Conservation (phyloP, 2,888 invertebrate genomes). For the Pristionchus exspectatus region DNA sequence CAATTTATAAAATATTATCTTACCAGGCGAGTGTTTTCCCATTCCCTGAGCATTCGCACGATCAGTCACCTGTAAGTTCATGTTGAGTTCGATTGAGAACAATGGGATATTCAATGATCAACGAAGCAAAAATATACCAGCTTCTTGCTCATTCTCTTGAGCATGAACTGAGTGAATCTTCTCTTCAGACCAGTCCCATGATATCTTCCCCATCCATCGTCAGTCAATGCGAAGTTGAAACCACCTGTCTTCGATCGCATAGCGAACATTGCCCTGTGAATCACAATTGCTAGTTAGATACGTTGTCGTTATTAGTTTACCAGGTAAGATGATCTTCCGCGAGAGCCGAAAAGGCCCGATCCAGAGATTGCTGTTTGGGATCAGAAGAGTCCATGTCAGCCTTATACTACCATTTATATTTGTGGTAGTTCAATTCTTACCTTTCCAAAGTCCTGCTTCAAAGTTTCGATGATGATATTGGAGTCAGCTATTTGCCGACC, state of each 20-base stretch:
- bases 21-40: conserved; percentile 39
- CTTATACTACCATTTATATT: not conserved
- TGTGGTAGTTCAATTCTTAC: not conserved
- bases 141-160: not conserved
- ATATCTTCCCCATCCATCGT: conserved; percentile 34
- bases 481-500: conserved; percentile 95
- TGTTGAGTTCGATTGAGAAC: not conserved
- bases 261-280: conserved; percentile 25
- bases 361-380: not conserved
- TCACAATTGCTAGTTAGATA: not conserved
- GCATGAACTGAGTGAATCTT: conserved; percentile 12
- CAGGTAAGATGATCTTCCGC: conserved; percentile 32
- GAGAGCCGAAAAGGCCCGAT: conserved; percentile 8
- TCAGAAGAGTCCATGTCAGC: conserved; percentile 9
- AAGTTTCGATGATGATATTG: conserved; percentile 86
- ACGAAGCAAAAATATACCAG: not conserved
- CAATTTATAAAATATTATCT: too few species aligned
- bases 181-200: conserved; percentile 47
- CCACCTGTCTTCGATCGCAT: not conserved
- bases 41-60: conserved; percentile 22
- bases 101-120: too few species aligned
- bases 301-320: not conserved
- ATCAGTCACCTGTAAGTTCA: not conserved
- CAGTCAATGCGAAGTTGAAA: conserved; percentile 6
- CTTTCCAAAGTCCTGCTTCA: conserved; percentile 56